Conservation (phyloP, 2,113 vertebrate species). For the Phocoena phocoena region DNA sequence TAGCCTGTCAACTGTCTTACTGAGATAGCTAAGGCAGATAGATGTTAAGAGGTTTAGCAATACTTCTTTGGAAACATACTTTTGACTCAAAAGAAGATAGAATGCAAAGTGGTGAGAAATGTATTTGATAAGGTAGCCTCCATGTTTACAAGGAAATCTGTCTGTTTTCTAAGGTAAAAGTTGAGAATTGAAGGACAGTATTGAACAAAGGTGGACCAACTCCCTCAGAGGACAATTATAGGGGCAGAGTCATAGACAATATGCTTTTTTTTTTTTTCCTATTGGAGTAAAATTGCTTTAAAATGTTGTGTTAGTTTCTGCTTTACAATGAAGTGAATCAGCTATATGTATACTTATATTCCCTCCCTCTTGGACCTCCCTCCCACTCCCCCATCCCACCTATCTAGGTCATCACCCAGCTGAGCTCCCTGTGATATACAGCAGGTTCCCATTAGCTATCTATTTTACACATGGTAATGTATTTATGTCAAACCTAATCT, state of each 20-base stretch:
- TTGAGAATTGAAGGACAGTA: neutral
- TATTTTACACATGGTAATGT: too few species aligned
- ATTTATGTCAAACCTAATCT: too few species aligned
- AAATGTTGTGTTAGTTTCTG: too few species aligned
- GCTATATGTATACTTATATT: too few species aligned
- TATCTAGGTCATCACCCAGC: too few species aligned
- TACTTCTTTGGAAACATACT: neutral
- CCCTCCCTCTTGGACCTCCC: too few species aligned
- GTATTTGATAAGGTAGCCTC: neutral
- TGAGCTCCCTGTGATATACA: too few species aligned
- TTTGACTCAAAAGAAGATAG: neutral
- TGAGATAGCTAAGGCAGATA: neutral
- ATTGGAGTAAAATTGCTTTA: too few species aligned
- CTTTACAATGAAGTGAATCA: too few species aligned
- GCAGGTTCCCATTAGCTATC: too few species aligned
- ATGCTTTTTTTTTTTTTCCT: neutral
- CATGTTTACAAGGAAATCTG: neutral
- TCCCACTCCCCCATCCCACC: too few species aligned
- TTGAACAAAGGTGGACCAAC: neutral
- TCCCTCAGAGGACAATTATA: neutral
- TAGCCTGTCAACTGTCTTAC: neutral
- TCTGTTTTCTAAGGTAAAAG: neutral
- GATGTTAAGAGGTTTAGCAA: neutral
- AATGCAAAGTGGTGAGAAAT: neutral
- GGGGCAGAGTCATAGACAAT: neutral